Base-by-base conservation (phyloP, 1,140 invertebrate species). In the Bilobella aurantiaca region DNA sequence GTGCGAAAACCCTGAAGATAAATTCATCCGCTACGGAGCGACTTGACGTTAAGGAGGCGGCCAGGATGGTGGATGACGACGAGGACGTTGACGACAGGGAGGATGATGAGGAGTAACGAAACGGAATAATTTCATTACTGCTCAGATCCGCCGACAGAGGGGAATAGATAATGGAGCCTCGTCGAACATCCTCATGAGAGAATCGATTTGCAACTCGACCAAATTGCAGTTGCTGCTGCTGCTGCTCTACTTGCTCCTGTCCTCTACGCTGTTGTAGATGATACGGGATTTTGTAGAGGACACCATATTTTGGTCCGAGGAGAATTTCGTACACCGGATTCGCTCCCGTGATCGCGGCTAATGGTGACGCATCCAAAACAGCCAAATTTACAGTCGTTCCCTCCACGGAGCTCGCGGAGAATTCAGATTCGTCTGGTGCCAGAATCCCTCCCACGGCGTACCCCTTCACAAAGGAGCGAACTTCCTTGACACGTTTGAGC, bases 271-370 rank as follows among this genome's bases (percentile, higher is more conserved):
- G n/a, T n/a, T n/a, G n/a, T n/a, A 27, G 29, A 34, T 65, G 62
- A 42, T 47, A 31, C 23, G 63, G 66, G 30, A 92, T 90, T 73
- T 89, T 86, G 71, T 89, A 85, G 31, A 96, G 80, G 66, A 84
- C 83, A 0, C 91, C 90, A 74, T 83, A 87, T 56, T 81, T 84
- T 0, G 94, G 91, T 29, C 72, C 69, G 25, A 79, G 81, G 0
- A 85, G 80, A 14, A 97, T 81, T 0, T 83, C 83, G 75, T 89
- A 96, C 0, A 83, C 77, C 0, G 94, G 93, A 80, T 94, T 91
- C 71, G 89, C 89, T 14, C 84, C 86, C 1, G 93, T 93, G 1
- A 91, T 74, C 67, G 87, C 87, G 0, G 91, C 87, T 29, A 96
- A 78, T 16, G 88, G 84, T 0, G 86, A 87, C 2, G 93, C 93